Percentiles rank a stretch among this genome's conserved stretches.
Evolutionary conservation across 2,113 vertebrate genomes (phyloP).

Genomic region (Cercopithecus mona): DNA sequence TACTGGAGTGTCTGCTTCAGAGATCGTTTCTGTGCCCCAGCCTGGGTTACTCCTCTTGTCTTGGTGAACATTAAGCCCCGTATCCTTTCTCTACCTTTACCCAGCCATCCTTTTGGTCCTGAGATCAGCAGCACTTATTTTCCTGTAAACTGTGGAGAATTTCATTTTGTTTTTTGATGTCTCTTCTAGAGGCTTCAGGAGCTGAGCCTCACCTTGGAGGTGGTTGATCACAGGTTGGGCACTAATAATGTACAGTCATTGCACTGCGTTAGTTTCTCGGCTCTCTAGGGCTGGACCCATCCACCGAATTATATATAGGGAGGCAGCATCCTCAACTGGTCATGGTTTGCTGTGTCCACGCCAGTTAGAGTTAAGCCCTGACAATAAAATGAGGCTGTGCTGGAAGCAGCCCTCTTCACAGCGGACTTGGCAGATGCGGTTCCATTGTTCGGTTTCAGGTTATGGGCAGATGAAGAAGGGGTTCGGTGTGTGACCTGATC

Average conservation of each 20-base stretch:
- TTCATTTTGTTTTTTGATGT: not conserved
- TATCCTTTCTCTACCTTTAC: not conserved
- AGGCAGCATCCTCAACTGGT: not conserved
- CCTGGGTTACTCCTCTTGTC: not conserved
- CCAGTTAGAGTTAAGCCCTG: not conserved
- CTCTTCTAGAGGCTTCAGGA: not conserved
- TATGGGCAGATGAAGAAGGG: not conserved
- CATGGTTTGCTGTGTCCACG: not conserved
- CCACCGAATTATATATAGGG: accelerated
- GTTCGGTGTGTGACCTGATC: not conserved
- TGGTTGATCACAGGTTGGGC: not conserved
- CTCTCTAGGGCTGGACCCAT: not conserved
- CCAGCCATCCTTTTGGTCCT: not conserved
- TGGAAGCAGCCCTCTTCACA: not conserved
- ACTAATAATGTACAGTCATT: not conserved
- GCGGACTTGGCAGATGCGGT: not conserved
- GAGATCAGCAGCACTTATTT: not conserved
- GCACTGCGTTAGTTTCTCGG: not conserved
- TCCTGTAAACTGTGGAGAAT: not conserved
- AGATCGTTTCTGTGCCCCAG: not conserved
- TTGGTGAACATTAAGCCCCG: not conserved
- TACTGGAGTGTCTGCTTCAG: not conserved
- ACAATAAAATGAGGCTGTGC: not conserved
- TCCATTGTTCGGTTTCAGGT: not conserved
- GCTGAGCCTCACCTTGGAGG: not conserved